Conservation (phyloP, 2,888 invertebrate species). For the Ormyrus pomaceus region DNA sequence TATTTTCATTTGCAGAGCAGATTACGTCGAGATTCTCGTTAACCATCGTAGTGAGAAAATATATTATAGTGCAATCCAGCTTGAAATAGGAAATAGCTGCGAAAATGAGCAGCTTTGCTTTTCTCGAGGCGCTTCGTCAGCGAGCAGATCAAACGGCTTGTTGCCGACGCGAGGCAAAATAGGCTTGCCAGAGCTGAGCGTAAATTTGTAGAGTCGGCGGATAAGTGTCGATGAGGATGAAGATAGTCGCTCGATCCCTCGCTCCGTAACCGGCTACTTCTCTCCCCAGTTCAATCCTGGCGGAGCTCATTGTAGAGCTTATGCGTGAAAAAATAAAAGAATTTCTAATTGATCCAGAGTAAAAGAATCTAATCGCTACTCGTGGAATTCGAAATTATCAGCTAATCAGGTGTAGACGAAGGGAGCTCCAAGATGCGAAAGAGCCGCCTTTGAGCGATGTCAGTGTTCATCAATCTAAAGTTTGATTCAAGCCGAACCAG, state of each 20-base stretch:
- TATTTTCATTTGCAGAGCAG: too few relatives aligned
- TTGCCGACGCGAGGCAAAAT: constrained; percentile 10
- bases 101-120: constrained; percentile 32
- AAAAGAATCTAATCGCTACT: constrained; percentile 29
- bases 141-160: constrained; percentile 25
- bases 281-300: constrained; percentile 21
- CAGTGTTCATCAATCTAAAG: constrained; percentile 15
- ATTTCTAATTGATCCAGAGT: background rate
- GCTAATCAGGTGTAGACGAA: too few relatives aligned
- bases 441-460: background rate
- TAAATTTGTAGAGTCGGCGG: constrained; percentile 60
- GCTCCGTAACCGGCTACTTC: constrained; percentile 39
- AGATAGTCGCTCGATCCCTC: constrained; percentile 55
- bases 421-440: background rate
- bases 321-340: background rate
- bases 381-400: background rate
- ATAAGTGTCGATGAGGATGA: constrained; percentile 60
- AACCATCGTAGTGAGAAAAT: background rate
- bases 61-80: background rate
- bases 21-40: too few relatives aligned
- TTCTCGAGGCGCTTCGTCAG: constrained; percentile 12
- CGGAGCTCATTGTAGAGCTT: background rate
- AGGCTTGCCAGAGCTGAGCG: constrained; percentile 18
- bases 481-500: background rate
- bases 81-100: constrained; percentile 19